A percentile compares a stretch with the other conserved stretches of the same genome.
phyloP scores from a whole-genome alignment of 2,797 vertebrate species.

The Pipistrellus kuhlii region DNA sequence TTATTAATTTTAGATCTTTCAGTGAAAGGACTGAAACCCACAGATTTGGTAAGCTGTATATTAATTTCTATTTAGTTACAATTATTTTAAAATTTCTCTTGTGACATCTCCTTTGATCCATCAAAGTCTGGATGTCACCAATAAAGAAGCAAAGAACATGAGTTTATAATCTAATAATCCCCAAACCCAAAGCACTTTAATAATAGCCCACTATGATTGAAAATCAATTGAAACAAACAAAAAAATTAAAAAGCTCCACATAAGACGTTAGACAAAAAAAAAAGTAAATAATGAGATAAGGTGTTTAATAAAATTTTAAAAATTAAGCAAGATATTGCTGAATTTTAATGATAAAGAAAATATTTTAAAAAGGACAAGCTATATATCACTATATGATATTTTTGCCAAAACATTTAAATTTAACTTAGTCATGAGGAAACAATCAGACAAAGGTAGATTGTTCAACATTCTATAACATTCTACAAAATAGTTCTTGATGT shows the following conservation, averaged over 20 bases:
- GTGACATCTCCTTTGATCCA: neutral
- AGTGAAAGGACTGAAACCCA: neutral
- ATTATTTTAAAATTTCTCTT: neutral
- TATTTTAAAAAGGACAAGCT: neutral
- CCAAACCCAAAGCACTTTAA: neutral
- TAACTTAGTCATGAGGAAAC: neutral
- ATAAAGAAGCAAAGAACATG: neutral
- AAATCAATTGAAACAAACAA: neutral
- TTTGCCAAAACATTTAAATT: slow-evolving; percentile 16
- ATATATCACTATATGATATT: neutral
- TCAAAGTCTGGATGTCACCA: neutral
- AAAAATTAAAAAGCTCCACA: slow-evolving; percentile 4
- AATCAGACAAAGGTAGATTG: neutral
- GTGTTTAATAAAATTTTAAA: neutral
- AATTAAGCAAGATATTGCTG: neutral
- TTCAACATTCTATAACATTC: neutral
- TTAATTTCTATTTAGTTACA: neutral
- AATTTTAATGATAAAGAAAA: neutral
- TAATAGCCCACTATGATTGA: neutral
- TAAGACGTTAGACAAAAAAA: neutral
- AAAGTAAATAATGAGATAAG: neutral
- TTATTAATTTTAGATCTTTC: neutral
- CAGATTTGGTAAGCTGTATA: neutral
- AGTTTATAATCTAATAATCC: neutral
- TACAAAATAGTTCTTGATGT: neutral